Evolutionary conservation across 2,888 invertebrate genomes (phyloP), one percentile per base, ranked within the genome.

Genomic region (Phengaris arion): DNA sequence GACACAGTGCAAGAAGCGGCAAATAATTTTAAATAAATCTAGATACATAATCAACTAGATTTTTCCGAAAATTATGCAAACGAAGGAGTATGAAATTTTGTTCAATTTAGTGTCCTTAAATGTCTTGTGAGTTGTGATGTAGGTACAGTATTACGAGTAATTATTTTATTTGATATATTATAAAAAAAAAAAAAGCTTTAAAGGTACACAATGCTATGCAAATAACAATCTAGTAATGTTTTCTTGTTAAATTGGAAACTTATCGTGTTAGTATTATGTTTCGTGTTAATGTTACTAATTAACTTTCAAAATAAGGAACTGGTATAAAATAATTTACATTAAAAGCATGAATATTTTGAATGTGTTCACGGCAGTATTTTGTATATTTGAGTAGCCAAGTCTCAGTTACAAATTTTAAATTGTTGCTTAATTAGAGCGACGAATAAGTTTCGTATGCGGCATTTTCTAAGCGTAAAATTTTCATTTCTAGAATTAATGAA

Each of bases 211-310:
- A 15, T 15, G 15, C 57, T 15, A 8, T 59, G 9, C 59, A 59
- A 59, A 59, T 59, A 64, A 64, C 35, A 64, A 64, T 45, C 64
- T 35, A 45, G 45, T 64, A 64, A 64, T 45, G 64, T 64, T 64
- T 64, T 64, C 64, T 64, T 64, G 64, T 64, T 64, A 13, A 64
- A 64, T 64, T 12, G 64, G 15, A 64, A 35, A 64, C 35, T 64
- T 64, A 64, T 64, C 64, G 64, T 64, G 64, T 64, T 64, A 35
- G 64, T 45, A 45, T 35, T 35, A 64, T 64, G 64, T 64, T 64
- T 64, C 64, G 64, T 64, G 64, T 35, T 64, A 64, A 64, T 64
- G 64, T 45, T 64, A 64, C 64, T 64, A 64, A 64, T 64, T 64
- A 64, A 64, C 64, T 45, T 64, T 12, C 64, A 45, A 64, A 64